Evolutionary conservation across 2,797 vertebrate genomes (phyloP).

Genomic region (Schizopygopsis pylzovi): DNA sequence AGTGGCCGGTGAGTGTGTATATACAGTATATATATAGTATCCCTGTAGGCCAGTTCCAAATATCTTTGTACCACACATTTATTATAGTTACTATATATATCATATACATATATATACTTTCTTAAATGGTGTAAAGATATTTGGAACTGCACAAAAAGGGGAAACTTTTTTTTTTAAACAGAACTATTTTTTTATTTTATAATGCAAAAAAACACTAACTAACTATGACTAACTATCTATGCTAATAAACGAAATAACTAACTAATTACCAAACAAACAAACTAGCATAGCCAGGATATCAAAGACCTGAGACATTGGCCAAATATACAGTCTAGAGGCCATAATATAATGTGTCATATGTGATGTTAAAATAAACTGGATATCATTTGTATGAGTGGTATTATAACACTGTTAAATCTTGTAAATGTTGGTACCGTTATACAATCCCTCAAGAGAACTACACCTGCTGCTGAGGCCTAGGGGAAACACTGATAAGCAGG

Average conservation of each 20-base stretch:
- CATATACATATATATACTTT: no score
- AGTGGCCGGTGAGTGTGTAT: no score
- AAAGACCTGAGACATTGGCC: not conserved
- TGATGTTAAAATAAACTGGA: not conserved
- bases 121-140: not conserved
- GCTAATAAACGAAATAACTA: not conserved
- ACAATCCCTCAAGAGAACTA: conserved; percentile 1
- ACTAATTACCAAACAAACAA: not conserved
- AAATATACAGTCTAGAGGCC: not conserved
- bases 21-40: no score
- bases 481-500: conserved; percentile 65
- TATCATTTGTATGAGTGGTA: not conserved
- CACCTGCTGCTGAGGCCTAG: conserved; percentile 52
- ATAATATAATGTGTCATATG: not conserved
- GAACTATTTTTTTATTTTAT: not conserved
- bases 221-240: not conserved
- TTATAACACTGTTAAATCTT: conserved; percentile 26
- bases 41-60: no score
- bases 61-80: no score
- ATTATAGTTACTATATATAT: no score
- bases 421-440: conserved; percentile 26
- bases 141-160: not conserved
- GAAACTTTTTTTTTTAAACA: not conserved
- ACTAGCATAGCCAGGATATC: not conserved
- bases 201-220: not conserved